A percentile compares a stretch with the other conserved stretches of the same genome.
phyloP scores from a whole-genome alignment of 2,113 vertebrate genomes.

The Panthera leo region DNA sequence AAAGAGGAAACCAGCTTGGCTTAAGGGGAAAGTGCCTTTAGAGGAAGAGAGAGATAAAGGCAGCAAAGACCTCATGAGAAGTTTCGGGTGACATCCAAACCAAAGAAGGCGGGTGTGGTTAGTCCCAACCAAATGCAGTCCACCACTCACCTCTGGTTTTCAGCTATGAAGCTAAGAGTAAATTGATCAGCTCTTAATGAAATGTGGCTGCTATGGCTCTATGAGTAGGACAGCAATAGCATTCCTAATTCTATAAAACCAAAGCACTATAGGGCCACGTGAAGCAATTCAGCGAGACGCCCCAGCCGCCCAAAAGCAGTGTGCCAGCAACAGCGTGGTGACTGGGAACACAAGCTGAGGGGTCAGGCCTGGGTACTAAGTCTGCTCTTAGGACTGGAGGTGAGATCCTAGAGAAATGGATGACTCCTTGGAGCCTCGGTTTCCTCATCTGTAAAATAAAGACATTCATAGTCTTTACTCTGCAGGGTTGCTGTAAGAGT shows the following conservation, averaged over 20 bases:
- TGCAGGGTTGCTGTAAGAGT: not conserved
- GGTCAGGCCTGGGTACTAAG: not conserved
- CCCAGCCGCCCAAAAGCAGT: not conserved
- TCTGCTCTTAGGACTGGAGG: not conserved
- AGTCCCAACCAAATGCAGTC: not conserved
- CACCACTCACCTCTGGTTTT: not conserved
- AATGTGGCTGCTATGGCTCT: not conserved
- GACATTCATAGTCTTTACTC: not conserved
- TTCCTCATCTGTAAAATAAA: not conserved
- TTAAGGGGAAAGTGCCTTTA: not conserved
- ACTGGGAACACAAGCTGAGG: not conserved
- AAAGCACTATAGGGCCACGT: not conserved
- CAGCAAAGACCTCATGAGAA: not conserved
- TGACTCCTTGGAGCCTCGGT: not conserved
- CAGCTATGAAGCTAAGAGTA: not conserved
- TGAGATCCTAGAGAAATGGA: not conserved
- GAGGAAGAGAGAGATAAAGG: not conserved
- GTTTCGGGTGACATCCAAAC: not conserved
- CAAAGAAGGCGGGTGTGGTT: not conserved
- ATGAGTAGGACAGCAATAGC: not conserved
- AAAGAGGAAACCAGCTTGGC: not conserved
- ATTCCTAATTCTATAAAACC: not conserved
- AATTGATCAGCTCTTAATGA: not conserved
- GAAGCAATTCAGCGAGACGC: not conserved
- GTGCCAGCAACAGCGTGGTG: rapidly evolving